These are phyloP conservation scores for Ceyx cyanopectus DNA, from an alignment of 2,113 vertebrate genomes.

Conservation along the genomic window DNA sequence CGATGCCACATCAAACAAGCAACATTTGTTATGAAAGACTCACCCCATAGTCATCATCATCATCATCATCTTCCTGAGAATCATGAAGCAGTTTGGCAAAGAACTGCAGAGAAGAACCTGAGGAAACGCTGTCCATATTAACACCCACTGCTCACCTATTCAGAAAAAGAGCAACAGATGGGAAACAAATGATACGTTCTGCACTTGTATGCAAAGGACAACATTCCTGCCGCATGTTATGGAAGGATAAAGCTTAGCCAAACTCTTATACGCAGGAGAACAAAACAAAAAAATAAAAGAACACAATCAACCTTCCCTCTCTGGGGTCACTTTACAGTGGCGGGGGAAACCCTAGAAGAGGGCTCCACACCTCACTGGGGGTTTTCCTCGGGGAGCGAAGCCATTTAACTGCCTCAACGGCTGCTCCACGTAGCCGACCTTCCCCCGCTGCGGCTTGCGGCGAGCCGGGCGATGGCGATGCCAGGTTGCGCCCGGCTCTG, in stretches of 20 bases:
- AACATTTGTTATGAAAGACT: neutral
- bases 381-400: neutral
- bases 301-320: too few species aligned
- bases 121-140: conserved; percentile 70
- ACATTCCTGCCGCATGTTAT: neutral
- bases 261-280: rapidly evolving
- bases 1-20: neutral
- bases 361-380: too few species aligned
- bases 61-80: conserved; percentile 56
- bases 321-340: too few species aligned
- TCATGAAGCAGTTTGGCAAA: conserved; percentile 81
- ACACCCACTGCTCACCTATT: neutral
- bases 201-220: neutral
- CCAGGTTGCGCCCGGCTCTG: neutral
- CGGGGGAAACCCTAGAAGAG: too few species aligned
- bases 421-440: too few species aligned
- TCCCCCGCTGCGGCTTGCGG: too few species aligned
- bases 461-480: too few species aligned
- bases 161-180: neutral
- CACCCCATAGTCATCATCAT: conserved; percentile 56
- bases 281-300: rapidly evolving
- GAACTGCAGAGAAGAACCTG: conserved; percentile 71
- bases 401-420: too few species aligned
- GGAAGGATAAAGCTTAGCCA: neutral
- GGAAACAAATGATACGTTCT: neutral